Percentiles rank a stretch among this genome's conserved stretches.
Evolutionary conservation across 1,140 invertebrate species (phyloP).

Genomic region (Meloidogyne floridensis): DNA sequence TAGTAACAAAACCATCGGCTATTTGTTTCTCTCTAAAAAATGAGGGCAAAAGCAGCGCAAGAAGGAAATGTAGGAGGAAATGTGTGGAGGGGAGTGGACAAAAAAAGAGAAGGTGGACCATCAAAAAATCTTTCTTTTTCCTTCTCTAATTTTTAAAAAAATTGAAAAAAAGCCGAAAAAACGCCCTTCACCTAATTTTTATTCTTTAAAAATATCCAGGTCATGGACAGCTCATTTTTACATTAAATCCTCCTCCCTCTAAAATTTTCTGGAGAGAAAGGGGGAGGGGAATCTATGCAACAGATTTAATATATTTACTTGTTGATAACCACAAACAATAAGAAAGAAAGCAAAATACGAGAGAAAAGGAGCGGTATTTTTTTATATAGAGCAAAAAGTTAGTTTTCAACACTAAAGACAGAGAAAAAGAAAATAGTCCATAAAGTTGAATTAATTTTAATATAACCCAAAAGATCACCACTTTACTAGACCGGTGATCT

Average conservation of each 20-base stretch:
- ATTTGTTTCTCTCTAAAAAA: constrained; percentile 1
- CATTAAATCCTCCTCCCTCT: not conserved
- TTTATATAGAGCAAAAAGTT: not conserved
- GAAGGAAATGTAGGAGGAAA: not conserved
- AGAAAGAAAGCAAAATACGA: not conserved
- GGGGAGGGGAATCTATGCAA: not conserved
- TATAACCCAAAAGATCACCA: not conserved
- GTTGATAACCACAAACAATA: not conserved
- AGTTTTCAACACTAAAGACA: not conserved
- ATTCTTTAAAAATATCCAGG: not conserved
- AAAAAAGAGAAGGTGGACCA: too few relatives aligned
- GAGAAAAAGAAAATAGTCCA: constrained; percentile 1
- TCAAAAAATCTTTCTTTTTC: not conserved
- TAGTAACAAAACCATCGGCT: not conserved
- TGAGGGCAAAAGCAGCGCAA: constrained; percentile 2
- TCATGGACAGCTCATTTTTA: not conserved
- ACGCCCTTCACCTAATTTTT: constrained; percentile 5
- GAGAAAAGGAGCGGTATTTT: not conserved
- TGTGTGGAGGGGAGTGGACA: not conserved
- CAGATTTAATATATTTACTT: not conserved
- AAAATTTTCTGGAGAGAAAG: not conserved
- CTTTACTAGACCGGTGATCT: not conserved
- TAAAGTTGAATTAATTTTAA: not conserved
- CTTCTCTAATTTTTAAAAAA: not conserved
- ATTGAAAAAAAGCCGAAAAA: not conserved